These are phyloP conservation scores for Andrena cerasifolii DNA, from an alignment of 1,140 invertebrate species.

Conservation along the genomic window DNA sequence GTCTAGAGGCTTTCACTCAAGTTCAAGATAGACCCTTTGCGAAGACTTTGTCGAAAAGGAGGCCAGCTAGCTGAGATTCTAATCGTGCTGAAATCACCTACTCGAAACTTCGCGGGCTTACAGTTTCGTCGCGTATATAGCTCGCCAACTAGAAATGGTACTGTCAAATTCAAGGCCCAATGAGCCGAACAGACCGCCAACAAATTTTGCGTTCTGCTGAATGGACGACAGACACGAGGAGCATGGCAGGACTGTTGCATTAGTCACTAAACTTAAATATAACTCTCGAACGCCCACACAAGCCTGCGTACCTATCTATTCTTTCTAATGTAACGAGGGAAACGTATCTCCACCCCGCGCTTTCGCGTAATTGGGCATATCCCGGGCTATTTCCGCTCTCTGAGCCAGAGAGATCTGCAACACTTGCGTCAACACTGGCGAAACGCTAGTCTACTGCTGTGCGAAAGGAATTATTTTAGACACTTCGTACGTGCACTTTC, in stretches of 20 bases:
- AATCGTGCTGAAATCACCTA: no score
- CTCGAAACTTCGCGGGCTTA: no score
- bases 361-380: background rate
- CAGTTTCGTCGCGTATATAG: no score
- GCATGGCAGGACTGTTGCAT: conserved; percentile 10
- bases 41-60: no score
- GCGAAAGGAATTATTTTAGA: no score
- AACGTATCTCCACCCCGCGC: background rate
- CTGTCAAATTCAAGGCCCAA: conserved; percentile 30
- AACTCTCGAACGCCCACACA: conserved; percentile 42
- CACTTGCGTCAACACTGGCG: background rate
- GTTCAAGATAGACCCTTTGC: background rate
- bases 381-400: background rate
- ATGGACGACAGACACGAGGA: conserved; percentile 47
- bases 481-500: no score
- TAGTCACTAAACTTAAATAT: conserved; percentile 61
- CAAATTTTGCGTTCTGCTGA: conserved; percentile 58
- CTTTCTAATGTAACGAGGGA: conserved; percentile 21
- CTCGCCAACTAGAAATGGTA: conserved; percentile 32
- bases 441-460: no score
- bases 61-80: no score
- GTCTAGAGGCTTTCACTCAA: background rate
- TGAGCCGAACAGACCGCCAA: conserved; percentile 15
- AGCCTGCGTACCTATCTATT: conserved; percentile 16
- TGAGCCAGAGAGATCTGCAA: background rate